phyloP scores from a whole-genome alignment of 2,888 invertebrate species.

The Diarsia brunnea region DNA sequence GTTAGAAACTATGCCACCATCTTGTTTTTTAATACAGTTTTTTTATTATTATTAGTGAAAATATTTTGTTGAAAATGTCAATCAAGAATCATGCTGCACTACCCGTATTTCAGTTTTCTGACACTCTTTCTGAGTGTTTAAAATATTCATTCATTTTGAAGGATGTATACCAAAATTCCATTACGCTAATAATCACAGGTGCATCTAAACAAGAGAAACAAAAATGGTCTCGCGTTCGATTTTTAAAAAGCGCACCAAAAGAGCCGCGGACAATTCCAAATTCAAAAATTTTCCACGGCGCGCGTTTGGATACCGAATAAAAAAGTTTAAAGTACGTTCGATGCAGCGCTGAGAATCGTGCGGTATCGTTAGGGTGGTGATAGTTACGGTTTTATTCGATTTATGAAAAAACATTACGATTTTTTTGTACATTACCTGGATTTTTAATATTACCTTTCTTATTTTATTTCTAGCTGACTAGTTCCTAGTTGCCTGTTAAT shows the following conservation, averaged over 20 bases:
- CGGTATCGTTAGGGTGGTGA: slow-evolving; percentile 56
- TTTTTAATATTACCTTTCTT: neutral
- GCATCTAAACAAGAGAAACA: slow-evolving; percentile 59
- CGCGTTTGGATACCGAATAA: slow-evolving; percentile 65
- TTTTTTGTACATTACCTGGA: neutral
- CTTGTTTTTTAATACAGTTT: neutral
- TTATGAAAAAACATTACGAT: neutral
- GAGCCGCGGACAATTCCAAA: slow-evolving; percentile 71
- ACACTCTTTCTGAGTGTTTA: neutral
- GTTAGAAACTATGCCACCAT: neutral
- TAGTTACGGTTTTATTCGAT: slow-evolving; percentile 30
- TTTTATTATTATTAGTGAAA: no score
- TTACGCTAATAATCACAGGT: slow-evolving; percentile 63
- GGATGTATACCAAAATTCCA: slow-evolving; percentile 55
- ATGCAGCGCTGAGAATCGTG: slow-evolving; percentile 66
- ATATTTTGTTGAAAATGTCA: no score
- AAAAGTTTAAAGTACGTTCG: slow-evolving; percentile 67
- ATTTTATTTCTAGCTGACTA: no score
- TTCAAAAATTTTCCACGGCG: slow-evolving; percentile 72
- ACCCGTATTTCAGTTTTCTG: neutral
- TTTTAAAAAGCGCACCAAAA: slow-evolving; percentile 69
- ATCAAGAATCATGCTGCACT: neutral
- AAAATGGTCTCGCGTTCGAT: slow-evolving; percentile 50
- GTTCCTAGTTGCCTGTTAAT: neutral
- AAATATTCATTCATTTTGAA: slow-evolving; percentile 49